These are phyloP conservation scores for Elegia similella DNA, from an alignment of 2,888 invertebrate species.

Conservation along the genomic window DNA sequence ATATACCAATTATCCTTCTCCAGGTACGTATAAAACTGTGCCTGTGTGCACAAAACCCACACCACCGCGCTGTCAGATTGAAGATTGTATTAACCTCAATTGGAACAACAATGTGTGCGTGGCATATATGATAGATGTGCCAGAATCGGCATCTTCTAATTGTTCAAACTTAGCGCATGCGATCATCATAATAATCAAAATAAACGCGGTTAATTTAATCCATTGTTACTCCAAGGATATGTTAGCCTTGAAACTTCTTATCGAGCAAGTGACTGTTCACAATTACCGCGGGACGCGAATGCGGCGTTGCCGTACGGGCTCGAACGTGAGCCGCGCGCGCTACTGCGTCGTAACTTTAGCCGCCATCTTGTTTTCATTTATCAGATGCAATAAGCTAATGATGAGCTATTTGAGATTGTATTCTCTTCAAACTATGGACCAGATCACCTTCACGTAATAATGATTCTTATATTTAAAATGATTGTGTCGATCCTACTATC, in stretches of 20 bases:
- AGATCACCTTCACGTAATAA: neutral
- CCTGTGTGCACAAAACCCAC: slow-evolving; percentile 31
- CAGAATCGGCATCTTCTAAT: slow-evolving; percentile 22
- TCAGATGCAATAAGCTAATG: slow-evolving; percentile 49
- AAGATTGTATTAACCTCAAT: slow-evolving; percentile 47
- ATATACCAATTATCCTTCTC: slow-evolving; percentile 7
- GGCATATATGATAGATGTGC: slow-evolving; percentile 17
- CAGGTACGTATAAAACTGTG: slow-evolving; percentile 25
- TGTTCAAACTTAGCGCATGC: slow-evolving; percentile 37
- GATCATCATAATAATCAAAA: slow-evolving; percentile 39
- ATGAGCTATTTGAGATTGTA: slow-evolving; percentile 23
- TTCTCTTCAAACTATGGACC: neutral
- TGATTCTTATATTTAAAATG: neutral
- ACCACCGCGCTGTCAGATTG: slow-evolving; percentile 12
- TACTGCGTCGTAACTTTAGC: slow-evolving; percentile 75
- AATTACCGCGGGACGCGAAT: slow-evolving; percentile 44
- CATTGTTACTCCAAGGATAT: slow-evolving; percentile 66
- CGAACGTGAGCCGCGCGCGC: slow-evolving; percentile 25
- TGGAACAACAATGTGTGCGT: slow-evolving; percentile 32
- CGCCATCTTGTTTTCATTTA: slow-evolving; percentile 72
- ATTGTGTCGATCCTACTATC: no score
- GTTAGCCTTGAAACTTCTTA: slow-evolving; percentile 78
- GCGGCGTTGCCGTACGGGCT: slow-evolving; percentile 74
- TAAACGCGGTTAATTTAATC: slow-evolving; percentile 56
- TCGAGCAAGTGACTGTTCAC: slow-evolving; percentile 68